Conservation (phyloP, 2,113 vertebrate genomes). For the Chionis minor region DNA sequence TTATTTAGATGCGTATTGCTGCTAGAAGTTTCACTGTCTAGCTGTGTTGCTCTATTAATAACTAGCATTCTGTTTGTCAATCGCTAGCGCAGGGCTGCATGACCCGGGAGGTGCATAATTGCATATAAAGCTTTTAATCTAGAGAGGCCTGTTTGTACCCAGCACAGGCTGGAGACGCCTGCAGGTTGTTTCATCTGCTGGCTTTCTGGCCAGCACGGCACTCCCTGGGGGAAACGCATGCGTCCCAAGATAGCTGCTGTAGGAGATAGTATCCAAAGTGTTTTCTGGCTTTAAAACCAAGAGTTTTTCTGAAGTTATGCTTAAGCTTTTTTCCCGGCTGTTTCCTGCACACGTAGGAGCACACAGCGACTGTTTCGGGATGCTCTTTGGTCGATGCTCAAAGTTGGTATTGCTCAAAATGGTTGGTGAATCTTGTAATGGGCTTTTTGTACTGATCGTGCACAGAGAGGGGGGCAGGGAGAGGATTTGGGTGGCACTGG, state of each 20-base stretch:
- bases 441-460: not conserved
- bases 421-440: not conserved
- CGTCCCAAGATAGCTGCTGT: not conserved
- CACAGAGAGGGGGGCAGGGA: not conserved
- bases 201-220: not conserved
- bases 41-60: conserved; percentile 29
- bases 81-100: not conserved
- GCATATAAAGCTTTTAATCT: conserved; percentile 30
- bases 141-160: not conserved
- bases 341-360: not conserved
- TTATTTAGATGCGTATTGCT: conserved; percentile 2
- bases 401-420: not conserved
- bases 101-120: conserved; percentile 42
- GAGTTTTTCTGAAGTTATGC: not conserved
- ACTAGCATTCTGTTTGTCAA: conserved; percentile 34
- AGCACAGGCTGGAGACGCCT: not conserved
- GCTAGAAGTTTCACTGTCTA: not conserved
- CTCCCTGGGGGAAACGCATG: not conserved
- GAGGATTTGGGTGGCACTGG: not conserved
- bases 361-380: not conserved
- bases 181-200: conserved; percentile 15
- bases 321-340: not conserved
- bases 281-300: not conserved
- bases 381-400: not conserved
- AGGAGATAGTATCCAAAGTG: rapidly evolving